A percentile compares a stretch with the other conserved stretches of the same genome.
Conservation (phyloP, 2,888 invertebrate genomes). For the Cataglyphis rosenhaueri region DNA sequence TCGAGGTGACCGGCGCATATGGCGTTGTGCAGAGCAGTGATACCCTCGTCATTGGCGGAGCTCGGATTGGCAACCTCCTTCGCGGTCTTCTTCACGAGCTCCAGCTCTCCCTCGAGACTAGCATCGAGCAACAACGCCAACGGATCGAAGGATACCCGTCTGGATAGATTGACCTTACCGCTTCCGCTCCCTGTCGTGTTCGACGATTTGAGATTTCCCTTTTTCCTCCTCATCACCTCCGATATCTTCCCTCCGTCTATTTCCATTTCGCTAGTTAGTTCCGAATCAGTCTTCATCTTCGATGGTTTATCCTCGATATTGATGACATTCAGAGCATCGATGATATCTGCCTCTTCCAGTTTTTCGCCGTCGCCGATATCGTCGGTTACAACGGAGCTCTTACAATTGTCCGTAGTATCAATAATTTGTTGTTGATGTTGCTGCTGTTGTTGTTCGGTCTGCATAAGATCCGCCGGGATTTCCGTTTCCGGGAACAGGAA, state of each 20-base stretch:
- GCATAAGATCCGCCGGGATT: slow-evolving; percentile 87
- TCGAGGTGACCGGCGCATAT: slow-evolving; percentile 99
- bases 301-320: slow-evolving; percentile 82
- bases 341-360: slow-evolving; percentile 83
- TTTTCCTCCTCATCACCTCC: slow-evolving; percentile 91
- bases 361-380: slow-evolving; percentile 77
- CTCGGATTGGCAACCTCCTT: slow-evolving; percentile 98
- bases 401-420: slow-evolving; percentile 77
- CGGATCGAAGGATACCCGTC: slow-evolving; percentile 98
- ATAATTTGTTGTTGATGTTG: slow-evolving; percentile 79
- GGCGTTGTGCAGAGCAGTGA: slow-evolving; percentile 99
- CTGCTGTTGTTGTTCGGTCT: slow-evolving; percentile 82
- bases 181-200: slow-evolving; percentile 83
- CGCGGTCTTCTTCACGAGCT: slow-evolving; percentile 98
- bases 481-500: slow-evolving; percentile 93
- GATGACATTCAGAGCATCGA: slow-evolving; percentile 84
- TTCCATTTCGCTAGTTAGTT: slow-evolving; percentile 64
- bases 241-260: slow-evolving; percentile 76
- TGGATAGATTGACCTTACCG: slow-evolving; percentile 90
- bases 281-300: slow-evolving; percentile 77
- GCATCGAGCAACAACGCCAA: slow-evolving; percentile 98
- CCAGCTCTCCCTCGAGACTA: slow-evolving; percentile 98
- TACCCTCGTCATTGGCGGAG: slow-evolving; percentile 99
- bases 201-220: slow-evolving; percentile 91
- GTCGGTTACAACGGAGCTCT: slow-evolving; percentile 58